Evolutionary conservation across 2,888 invertebrate genomes (phyloP), one percentile per base, ranked within the genome.

Genomic region (Tipula confusa): DNA sequence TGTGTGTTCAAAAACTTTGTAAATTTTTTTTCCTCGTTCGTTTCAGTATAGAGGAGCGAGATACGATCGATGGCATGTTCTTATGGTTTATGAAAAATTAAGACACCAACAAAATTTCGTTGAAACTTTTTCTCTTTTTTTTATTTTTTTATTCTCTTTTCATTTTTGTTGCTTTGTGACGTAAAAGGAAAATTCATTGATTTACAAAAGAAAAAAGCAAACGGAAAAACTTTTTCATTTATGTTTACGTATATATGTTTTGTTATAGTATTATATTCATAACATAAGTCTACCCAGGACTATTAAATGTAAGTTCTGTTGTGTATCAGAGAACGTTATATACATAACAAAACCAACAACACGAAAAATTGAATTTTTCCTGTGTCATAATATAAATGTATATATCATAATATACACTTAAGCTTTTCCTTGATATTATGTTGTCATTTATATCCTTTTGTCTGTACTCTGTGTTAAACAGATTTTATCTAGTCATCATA

Each of bases 61-160:
- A 24, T 64, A 64, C 64, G 64, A 64, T 64, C 64, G 64, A 64
- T 64, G 64, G 64, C 15, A 43, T 43, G 43, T 24, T 64, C 9
- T 64, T n/a, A n/a, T 64, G 24, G 64, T 64, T n/a, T 64, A 64
- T 64, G 24, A 64, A 64, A 64, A 64, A 64, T 64, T 64, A 64
- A 64, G 64, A 7, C 64, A 64, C 64, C 64, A 64, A 64, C 24
- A 64, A 64, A 18, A 64, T 2, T 24, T 64, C 9, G 24, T 24
- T 2, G 24, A 64, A 64, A 13, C 24, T 64, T 64, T 64, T 64
- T 24, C 64, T 64, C 13, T 9, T 13, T 4, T 38, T 38, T 38
- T 38, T 38, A 6, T 64, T 64, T n/a, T 43, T 15, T n/a, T 4
- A 43, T n/a, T 43, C 43, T 43, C n/a, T n/a, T 43, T 43, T 43